These are phyloP conservation scores for Dolomedes plantarius DNA, from an alignment of 2,888 invertebrate species.

Conservation along the genomic window DNA sequence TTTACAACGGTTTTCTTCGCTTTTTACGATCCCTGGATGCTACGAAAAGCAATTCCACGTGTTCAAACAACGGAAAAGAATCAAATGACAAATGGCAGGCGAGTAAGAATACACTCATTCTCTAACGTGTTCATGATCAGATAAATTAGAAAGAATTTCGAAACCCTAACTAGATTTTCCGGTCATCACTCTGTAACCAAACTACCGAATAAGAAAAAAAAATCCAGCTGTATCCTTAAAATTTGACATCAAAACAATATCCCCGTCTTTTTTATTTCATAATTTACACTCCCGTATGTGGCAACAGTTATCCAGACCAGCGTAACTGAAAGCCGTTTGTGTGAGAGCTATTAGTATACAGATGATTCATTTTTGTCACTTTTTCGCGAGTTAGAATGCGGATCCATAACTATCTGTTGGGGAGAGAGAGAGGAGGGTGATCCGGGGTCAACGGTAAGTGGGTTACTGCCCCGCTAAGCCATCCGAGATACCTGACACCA, in stretches of 20 bases:
- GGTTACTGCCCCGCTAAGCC: constrained; percentile 14
- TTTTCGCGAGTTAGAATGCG: background rate
- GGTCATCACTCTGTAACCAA: no score
- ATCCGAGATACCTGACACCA: background rate
- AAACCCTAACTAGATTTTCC: no score
- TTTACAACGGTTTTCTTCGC: no score
- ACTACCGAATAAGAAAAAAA: no score
- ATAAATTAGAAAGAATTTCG: no score
- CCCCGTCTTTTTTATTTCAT: background rate
- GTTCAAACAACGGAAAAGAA: no score
- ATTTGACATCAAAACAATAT: background rate
- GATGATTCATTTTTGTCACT: constrained; percentile 10
- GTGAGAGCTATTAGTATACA: background rate
- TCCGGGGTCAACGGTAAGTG: constrained; percentile 22
- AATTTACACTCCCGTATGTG: background rate
- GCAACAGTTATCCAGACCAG: background rate
- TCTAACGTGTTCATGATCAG: no score
- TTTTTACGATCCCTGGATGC: no score
- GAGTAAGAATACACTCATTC: no score
- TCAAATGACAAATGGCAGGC: no score
- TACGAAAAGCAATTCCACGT: no score
- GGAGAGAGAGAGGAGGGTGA: background rate
- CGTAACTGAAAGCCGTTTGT: constrained; percentile 2
- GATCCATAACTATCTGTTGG: constrained; percentile 4
- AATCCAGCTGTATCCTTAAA: no score